A percentile compares a stretch with the other conserved stretches of the same genome.
phyloP scores from a whole-genome alignment of 2,797 vertebrate species.

The Xyrichtys novacula region DNA sequence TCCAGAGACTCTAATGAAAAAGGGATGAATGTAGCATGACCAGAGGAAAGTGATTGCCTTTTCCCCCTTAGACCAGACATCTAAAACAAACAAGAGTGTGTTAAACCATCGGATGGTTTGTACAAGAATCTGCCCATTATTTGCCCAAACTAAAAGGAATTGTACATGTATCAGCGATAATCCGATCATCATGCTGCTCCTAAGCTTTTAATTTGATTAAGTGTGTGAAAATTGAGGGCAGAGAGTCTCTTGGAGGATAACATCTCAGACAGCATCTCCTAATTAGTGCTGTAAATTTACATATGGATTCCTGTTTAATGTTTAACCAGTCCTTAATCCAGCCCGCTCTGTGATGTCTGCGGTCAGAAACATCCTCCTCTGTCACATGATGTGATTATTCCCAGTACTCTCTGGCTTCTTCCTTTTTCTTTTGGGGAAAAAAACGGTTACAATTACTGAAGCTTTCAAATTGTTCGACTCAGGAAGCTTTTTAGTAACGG shows the following conservation, averaged over 20 bases:
- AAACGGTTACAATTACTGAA: slow-evolving; percentile 86
- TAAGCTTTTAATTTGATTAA: slow-evolving; percentile 99
- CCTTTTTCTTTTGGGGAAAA: slow-evolving; percentile 66
- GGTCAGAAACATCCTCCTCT: slow-evolving; percentile 79
- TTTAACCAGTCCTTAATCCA: slow-evolving; percentile 93
- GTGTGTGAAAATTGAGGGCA: slow-evolving; percentile 90
- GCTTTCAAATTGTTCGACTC: slow-evolving; percentile 84
- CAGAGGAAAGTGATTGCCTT: background rate
- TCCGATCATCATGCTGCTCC: slow-evolving; percentile 90
- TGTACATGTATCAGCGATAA: slow-evolving; percentile 86
- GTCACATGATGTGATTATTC: slow-evolving; percentile 87
- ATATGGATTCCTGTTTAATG: slow-evolving; percentile 93
- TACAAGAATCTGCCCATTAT: slow-evolving; percentile 92
- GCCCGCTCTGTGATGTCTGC: slow-evolving; percentile 89
- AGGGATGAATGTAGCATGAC: slow-evolving; percentile 10
- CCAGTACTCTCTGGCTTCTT: slow-evolving; percentile 81
- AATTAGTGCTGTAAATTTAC: slow-evolving; percentile 93
- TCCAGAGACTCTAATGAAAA: slow-evolving; percentile 13
- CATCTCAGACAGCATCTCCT: slow-evolving; percentile 85
- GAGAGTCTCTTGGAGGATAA: slow-evolving; percentile 90
- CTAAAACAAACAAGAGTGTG: slow-evolving; percentile 80
- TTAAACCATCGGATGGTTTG: slow-evolving; percentile 90
- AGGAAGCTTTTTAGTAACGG: slow-evolving; percentile 77
- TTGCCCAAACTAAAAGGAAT: slow-evolving; percentile 93
- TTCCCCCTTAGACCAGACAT: slow-evolving; percentile 17